phyloP scores from a whole-genome alignment of 2,888 invertebrate genomes.

The Tanytarsus gracilentus region DNA sequence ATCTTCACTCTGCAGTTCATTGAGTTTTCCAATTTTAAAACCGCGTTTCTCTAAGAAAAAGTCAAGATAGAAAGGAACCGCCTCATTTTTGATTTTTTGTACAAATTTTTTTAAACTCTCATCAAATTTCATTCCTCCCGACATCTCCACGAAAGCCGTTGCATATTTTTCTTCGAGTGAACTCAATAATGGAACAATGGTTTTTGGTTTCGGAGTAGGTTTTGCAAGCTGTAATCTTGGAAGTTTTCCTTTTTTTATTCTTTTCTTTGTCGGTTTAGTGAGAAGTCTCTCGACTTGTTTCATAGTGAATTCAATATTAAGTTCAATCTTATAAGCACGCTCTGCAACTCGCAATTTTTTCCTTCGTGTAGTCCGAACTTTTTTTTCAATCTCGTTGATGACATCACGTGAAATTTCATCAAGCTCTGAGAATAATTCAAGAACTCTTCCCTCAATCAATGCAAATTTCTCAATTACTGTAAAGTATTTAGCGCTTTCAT shows the following conservation, averaged over 20 bases:
- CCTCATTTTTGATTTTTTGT: conserved; percentile 5
- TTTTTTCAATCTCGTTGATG: conserved; percentile 33
- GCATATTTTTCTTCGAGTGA: not conserved
- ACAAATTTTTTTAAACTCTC: not conserved
- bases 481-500: not conserved
- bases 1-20: not conserved
- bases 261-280: conserved; percentile 36
- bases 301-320: conserved; percentile 39
- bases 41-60: not conserved
- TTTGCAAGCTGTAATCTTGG: conserved; percentile 35
- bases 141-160: not conserved
- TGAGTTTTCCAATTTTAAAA: not conserved
- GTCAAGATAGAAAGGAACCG: not conserved
- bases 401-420: conserved; percentile 36
- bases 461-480: not conserved
- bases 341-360: conserved; percentile 35
- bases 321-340: conserved; percentile 38
- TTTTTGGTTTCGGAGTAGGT: not conserved
- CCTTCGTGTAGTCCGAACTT: conserved; percentile 34
- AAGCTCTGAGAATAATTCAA: conserved; percentile 34
- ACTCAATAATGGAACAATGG: not conserved
- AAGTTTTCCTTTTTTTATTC: conserved; percentile 35
- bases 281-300: conserved; percentile 38
- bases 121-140: not conserved
- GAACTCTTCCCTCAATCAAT: not conserved